Base-by-base conservation (phyloP, 2,113 vertebrate species). In the Ceuthmochares aereus region DNA sequence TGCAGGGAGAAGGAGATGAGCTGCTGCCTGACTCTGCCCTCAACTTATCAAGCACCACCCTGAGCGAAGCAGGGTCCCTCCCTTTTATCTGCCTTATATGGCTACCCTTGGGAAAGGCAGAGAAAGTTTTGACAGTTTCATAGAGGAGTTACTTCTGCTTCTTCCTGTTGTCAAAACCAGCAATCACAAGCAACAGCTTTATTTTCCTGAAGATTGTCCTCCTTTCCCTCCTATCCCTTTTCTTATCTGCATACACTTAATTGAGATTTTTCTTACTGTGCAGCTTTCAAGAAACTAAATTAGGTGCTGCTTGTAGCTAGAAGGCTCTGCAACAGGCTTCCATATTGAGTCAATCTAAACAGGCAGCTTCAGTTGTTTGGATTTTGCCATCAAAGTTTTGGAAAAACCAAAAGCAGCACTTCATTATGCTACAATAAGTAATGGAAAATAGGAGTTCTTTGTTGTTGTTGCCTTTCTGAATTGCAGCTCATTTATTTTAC, bases 31-130 rank as follows among this genome's bases (percentile, higher is more conserved):
- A n/a, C 79, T 69, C 88, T 93, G 79, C 62, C 66, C 45, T 40
- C 58, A 25, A 14, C n/a, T 87, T 36, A 84, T 49, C 69, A 58
- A 90, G 69, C 90, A 60, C 92, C 90, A 95, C 94, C 87, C 96
- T 73, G 45, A 45, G 13, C 2, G 49, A 73, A 3, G n/a, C 86
- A 88, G 56, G 30, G 12, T 68, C 85, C 96, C 93, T 96, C 95
- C 95, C 89, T 92, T 94, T 49, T 45, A 36, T 93, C 87, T 82
- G 81, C 87, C 92, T 82, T 91, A 92, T 95, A 75, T 51, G 93
- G 94, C 81, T 84, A 58, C 66, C 36, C 77, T 32, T 21, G 62
- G 26, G 63, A 82, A 79, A 89, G n/a, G 40, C 86, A 54, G 49
- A 20, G 42, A 86, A 73, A 52, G 51, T 72, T 93, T 32, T 76